A percentile compares a stretch with the other conserved stretches of the same genome.
Evolutionary conservation across 1,140 invertebrate species (phyloP).

Genomic region (Linepithema humile): DNA sequence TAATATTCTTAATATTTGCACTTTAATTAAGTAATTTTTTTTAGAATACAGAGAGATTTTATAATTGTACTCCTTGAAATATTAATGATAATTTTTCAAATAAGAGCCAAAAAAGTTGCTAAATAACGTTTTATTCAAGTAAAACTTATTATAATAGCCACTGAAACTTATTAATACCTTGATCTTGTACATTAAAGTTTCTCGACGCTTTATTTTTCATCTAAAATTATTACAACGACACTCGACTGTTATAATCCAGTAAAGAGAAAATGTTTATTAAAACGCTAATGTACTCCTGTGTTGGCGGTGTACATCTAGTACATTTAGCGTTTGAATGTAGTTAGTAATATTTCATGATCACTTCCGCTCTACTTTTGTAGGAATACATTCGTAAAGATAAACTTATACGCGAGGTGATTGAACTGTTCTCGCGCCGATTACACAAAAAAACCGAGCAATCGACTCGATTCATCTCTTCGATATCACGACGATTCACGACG

Average conservation of each 20-base stretch:
- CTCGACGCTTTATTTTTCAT: background rate
- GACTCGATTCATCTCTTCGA: conserved; percentile 19
- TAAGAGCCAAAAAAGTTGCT: background rate
- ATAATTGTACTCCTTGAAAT: background rate
- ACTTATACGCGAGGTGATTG: background rate
- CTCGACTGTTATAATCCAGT: background rate
- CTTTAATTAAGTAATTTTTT: background rate
- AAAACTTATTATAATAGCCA: background rate
- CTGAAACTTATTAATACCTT: background rate
- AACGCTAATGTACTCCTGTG: background rate
- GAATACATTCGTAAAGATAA: background rate
- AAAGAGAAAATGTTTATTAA: background rate
- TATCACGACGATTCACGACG: conserved; percentile 42
- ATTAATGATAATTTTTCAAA: background rate
- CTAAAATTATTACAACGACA: background rate
- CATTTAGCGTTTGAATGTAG: background rate
- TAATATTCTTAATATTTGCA: background rate
- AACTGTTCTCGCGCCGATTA: conserved; percentile 14
- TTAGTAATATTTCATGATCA: background rate
- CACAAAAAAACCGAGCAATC: conserved; percentile 14
- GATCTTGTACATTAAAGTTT: background rate
- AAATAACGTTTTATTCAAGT: background rate
- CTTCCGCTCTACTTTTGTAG: background rate
- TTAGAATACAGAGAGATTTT: background rate
- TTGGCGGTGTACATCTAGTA: background rate